These are phyloP conservation scores for Peromyscus leucopus DNA, from an alignment of 2,113 vertebrate species.

Conservation along the genomic window DNA sequence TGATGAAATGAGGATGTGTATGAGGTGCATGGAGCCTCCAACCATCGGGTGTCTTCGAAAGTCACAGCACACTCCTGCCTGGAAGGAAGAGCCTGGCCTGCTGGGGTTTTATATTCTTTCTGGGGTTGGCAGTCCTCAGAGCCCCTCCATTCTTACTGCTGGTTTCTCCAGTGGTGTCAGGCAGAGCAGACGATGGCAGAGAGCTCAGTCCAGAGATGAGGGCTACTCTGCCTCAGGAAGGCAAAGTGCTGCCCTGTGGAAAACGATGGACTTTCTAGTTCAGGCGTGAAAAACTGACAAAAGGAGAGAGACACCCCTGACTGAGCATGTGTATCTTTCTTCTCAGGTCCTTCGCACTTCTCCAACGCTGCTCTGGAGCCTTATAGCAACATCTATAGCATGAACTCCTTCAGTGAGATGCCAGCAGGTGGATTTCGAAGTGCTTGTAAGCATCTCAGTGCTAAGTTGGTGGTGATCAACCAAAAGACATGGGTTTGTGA, in stretches of 20 bases:
- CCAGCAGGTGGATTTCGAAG: background rate
- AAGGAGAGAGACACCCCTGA: background rate
- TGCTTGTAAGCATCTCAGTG: background rate
- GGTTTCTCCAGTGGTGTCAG: background rate
- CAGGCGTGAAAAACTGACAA: background rate
- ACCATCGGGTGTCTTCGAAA: background rate
- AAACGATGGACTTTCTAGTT: background rate
- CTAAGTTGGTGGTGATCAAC: background rate
- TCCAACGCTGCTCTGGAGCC: background rate
- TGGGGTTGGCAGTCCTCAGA: background rate
- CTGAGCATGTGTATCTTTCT: background rate
- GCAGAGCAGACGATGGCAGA: background rate
- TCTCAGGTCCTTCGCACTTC: background rate
- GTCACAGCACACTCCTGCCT: rapidly evolving
- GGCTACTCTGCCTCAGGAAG: background rate
- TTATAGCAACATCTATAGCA: background rate
- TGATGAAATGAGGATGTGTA: background rate
- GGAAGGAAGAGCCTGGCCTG: background rate
- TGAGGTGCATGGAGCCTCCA: background rate
- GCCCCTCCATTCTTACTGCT: background rate
- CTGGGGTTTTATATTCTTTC: background rate
- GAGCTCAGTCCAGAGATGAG: background rate
- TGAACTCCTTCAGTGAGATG: background rate
- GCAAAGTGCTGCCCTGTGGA: background rate
- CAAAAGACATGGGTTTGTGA: background rate